Evolutionary conservation across 2,797 vertebrate species (phyloP), one percentile per base, ranked within the genome.

Genomic region (Falco concolor): DNA sequence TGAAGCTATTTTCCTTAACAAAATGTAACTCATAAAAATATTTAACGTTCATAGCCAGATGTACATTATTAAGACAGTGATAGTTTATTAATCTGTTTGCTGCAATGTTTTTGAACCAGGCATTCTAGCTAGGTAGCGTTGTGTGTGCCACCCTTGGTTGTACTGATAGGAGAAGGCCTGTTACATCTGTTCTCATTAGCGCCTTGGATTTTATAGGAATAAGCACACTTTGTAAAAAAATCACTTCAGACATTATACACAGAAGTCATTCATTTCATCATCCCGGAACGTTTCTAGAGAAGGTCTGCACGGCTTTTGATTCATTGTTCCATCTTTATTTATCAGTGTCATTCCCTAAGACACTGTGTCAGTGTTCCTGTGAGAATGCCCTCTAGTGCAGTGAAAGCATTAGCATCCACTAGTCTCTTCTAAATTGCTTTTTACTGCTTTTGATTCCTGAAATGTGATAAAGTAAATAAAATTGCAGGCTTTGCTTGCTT

Each of bases 351-450:
- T 67, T 91, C 76, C 83, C 34, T 70, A 79, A 94, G 74, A 93
- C 70, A 44, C 2, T 0, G 12, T 67, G 94, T 92, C 93, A 80
- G 2, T 69, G 89, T 90, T 90, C n/a, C 93, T 77, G 24, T 63
- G 84, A 91, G 89, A 96, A 89, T 42, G 57, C 89, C 86, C 91
- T 93, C 90, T 95, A 94, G 92, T 83, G 84, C 85, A 87, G 57
- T 49, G 85, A 74, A 91, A 91, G 84, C 94, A 93, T 97, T 97
- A 97, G 91, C 93, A 95, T 54, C 63, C 89, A 93, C 87, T 97
- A 95, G 96, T 97, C 91, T 95, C 85, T 93, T 94, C 68, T 96
- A 90, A 97, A 96, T 96, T 91, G 89, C 79, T 94, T 96, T 91
- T 95, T 79, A 47, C 72, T 82, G 54, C 24, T 69, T 97, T 95